Conservation (phyloP, 2,888 invertebrate species). For the Drosophila tripunctata region DNA sequence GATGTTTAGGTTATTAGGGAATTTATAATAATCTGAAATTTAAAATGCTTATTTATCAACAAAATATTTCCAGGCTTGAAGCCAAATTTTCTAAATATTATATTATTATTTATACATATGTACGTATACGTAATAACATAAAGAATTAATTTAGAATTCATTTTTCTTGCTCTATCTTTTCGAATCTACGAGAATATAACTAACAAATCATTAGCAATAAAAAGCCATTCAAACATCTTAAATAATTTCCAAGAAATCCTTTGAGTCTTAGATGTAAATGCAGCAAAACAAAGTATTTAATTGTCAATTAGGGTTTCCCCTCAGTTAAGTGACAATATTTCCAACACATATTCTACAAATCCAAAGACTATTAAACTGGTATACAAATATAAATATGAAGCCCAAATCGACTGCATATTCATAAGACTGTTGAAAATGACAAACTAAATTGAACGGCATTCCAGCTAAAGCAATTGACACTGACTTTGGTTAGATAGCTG, state of each 20-base stretch:
- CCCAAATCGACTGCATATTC: conserved; percentile 53
- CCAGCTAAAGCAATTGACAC: conserved; percentile 59
- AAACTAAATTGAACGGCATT: conserved; percentile 61
- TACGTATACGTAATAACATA: not conserved
- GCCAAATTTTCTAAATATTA: too few relatives aligned
- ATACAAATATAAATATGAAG: conserved; percentile 1
- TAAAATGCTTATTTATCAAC: too few relatives aligned
- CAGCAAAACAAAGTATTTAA: not conserved
- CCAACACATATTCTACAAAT: not conserved
- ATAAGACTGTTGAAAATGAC: conserved; percentile 38
- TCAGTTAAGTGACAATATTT: not conserved
- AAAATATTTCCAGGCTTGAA: too few relatives aligned
- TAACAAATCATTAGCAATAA: not conserved
- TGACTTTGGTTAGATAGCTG: conserved; percentile 31
- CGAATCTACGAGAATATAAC: not conserved
- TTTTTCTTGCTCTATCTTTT: not conserved
- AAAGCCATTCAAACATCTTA: not conserved
- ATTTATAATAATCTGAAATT: too few relatives aligned
- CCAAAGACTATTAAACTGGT: not conserved
- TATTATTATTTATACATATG: too few relatives aligned
- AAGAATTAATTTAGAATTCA: not conserved
- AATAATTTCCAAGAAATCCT: not conserved
- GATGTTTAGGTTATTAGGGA: too few relatives aligned
- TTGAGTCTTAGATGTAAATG: not conserved
- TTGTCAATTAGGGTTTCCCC: not conserved